phyloP scores from a whole-genome alignment of 2,797 vertebrate genomes.

The Kryptolebias ocellatus region DNA sequence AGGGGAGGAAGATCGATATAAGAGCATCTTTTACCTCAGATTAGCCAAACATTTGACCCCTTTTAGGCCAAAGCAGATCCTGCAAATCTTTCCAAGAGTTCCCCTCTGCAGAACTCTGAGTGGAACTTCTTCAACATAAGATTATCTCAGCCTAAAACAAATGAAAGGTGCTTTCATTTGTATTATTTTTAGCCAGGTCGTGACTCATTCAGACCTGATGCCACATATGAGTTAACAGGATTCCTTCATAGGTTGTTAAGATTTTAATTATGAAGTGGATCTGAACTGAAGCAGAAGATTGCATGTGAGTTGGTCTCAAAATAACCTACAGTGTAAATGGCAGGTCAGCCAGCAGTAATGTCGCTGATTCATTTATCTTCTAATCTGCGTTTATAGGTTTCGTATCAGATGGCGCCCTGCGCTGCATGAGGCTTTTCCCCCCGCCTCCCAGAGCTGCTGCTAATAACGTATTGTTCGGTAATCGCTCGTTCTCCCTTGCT shows the following conservation, averaged over 20 bases:
- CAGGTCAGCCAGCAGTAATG: not conserved
- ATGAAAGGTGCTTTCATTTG: too few species aligned
- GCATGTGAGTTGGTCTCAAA: conserved; percentile 2
- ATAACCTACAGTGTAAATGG: conserved; percentile 7
- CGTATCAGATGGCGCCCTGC: not conserved
- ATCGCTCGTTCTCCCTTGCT: conserved; percentile 46
- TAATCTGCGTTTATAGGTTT: not conserved
- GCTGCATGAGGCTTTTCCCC: not conserved
- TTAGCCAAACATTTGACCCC: too few species aligned
- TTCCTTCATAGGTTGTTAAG: not conserved
- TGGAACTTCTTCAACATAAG: too few species aligned
- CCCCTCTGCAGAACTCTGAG: too few species aligned
- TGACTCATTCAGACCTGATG: not conserved
- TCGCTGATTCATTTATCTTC: not conserved
- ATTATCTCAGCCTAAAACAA: too few species aligned
- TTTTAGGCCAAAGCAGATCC: too few species aligned
- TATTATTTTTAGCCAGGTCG: too few species aligned
- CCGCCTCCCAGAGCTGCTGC: not conserved
- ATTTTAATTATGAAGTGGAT: not conserved
- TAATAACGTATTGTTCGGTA: conserved; percentile 16
- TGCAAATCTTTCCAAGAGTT: too few species aligned
- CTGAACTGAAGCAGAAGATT: conserved; percentile 6
- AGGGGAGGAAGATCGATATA: too few species aligned
- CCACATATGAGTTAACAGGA: not conserved
- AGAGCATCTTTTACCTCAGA: too few species aligned